Evolutionary conservation across 2,797 vertebrate genomes (phyloP).

Genomic region (Gymnodraco acuticeps): DNA sequence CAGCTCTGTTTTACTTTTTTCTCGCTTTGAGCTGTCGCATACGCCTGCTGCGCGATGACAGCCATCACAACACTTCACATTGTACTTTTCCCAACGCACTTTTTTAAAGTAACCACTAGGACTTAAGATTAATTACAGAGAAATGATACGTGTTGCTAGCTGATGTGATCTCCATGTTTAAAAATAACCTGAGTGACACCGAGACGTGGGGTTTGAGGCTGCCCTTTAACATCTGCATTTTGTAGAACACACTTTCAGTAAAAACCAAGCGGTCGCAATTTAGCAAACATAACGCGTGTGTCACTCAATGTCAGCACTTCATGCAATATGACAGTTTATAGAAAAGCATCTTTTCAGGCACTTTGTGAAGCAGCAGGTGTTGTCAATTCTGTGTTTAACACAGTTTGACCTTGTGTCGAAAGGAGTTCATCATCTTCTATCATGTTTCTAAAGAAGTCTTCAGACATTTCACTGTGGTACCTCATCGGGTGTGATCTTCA

Average conservation of each 20-base stretch:
- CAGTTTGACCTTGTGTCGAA: slow-evolving; percentile 58
- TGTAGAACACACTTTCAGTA: neutral
- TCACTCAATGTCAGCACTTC: slow-evolving; percentile 24
- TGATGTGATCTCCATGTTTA: slow-evolving; percentile 36
- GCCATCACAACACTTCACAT: slow-evolving; percentile 72
- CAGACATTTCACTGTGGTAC: slow-evolving; percentile 43
- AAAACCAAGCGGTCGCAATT: slow-evolving; percentile 1
- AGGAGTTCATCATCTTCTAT: slow-evolving; percentile 49
- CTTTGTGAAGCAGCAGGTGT: slow-evolving; percentile 31
- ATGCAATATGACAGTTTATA: slow-evolving; percentile 11
- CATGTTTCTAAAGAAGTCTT: slow-evolving; percentile 41
- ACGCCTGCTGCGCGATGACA: slow-evolving; percentile 44
- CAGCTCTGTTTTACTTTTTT: slow-evolving; percentile 26
- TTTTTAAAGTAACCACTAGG: slow-evolving; percentile 38
- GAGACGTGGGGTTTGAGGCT: slow-evolving; percentile 1
- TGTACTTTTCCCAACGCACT: slow-evolving; percentile 63
- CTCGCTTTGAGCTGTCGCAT: slow-evolving; percentile 31
- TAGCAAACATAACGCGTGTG: neutral
- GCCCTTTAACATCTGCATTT: neutral
- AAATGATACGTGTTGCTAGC: slow-evolving; percentile 53
- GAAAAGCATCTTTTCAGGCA: slow-evolving; percentile 5
- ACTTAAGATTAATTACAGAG: slow-evolving; percentile 60
- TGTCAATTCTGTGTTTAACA: slow-evolving; percentile 43
- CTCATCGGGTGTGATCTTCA: slow-evolving; percentile 53
- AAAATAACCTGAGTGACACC: slow-evolving; percentile 52